Evolutionary conservation across 30 jellyfish, hydroid and myxozoan species (phyloP).

Genomic region (Mastigias papua): DNA sequence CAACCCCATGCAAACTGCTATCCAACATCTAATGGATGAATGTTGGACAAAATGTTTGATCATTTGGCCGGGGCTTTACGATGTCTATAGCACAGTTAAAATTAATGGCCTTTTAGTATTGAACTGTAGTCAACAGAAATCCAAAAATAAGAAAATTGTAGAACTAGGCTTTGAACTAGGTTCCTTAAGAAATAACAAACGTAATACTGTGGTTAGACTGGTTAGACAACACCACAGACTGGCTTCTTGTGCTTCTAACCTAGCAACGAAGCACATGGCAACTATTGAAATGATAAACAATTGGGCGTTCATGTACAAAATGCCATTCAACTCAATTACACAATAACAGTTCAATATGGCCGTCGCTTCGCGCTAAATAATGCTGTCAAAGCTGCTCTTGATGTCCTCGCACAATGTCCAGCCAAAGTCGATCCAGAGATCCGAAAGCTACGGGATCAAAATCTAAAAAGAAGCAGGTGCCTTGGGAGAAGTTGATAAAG

Average conservation of each 20-base stretch:
- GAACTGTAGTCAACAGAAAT: too few relatives aligned
- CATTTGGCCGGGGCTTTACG: too few relatives aligned
- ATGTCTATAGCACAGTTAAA: too few relatives aligned
- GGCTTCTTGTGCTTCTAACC: neutral
- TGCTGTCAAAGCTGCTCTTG: neutral
- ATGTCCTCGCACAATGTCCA: conserved; percentile 19
- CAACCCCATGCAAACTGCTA: too few relatives aligned
- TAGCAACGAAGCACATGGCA: neutral
- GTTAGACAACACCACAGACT: too few relatives aligned
- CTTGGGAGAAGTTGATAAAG: conserved; percentile 67
- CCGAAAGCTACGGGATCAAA: conserved; percentile 25
- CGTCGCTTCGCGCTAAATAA: conserved; percentile 2
- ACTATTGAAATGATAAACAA: neutral
- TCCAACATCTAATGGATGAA: too few relatives aligned
- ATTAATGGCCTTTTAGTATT: too few relatives aligned
- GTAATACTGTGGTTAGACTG: too few relatives aligned
- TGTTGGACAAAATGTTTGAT: too few relatives aligned
- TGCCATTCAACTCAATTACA: conserved; percentile 1
- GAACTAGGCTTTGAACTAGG: too few relatives aligned
- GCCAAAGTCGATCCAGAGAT: conserved; percentile 45
- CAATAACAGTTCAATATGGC: conserved; percentile 55
- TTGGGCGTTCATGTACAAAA: neutral
- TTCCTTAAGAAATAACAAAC: too few relatives aligned
- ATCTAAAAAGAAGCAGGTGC: conserved; percentile 49
- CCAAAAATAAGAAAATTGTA: too few relatives aligned